A percentile compares a stretch with the other conserved stretches of the same genome.
Conservation (phyloP, 2,113 vertebrate genomes). For the Melanostigma gelatinosum region DNA sequence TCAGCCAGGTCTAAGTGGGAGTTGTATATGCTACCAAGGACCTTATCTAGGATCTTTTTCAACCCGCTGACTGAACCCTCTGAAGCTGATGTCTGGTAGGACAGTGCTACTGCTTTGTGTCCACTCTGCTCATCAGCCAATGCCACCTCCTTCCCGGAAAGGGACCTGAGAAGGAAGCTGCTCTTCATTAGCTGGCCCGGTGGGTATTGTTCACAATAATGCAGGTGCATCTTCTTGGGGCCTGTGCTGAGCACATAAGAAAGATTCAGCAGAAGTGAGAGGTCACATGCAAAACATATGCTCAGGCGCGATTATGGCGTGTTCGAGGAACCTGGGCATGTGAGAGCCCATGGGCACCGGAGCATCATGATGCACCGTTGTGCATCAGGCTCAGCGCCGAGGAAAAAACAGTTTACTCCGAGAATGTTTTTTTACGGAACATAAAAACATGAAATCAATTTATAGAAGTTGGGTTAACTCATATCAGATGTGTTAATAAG, state of each 20-base stretch:
- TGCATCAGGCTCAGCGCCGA: neutral
- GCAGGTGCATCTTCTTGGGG: neutral
- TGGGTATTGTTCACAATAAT: neutral
- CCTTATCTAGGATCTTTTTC: neutral
- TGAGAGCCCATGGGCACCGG: neutral
- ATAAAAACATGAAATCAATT: neutral
- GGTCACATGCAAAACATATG: neutral
- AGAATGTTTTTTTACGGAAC: neutral
- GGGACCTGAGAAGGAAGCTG: neutral
- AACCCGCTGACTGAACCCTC: neutral
- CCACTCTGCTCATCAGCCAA: neutral
- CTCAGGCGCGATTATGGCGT: neutral
- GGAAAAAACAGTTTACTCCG: neutral
- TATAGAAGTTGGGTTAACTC: neutral
- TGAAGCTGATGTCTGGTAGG: neutral
- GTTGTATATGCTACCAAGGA: neutral
- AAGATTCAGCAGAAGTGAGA: neutral
- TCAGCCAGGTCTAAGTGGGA: neutral
- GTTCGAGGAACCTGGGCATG: conserved; percentile 4
- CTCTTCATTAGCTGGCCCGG: neutral
- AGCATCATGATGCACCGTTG: neutral
- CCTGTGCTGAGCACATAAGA: neutral
- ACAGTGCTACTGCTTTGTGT: neutral
- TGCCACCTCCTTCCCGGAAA: neutral
- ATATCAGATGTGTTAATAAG: neutral